Evolutionary conservation across 2,888 invertebrate genomes (phyloP).

Genomic region (Aethes cnicana): DNA sequence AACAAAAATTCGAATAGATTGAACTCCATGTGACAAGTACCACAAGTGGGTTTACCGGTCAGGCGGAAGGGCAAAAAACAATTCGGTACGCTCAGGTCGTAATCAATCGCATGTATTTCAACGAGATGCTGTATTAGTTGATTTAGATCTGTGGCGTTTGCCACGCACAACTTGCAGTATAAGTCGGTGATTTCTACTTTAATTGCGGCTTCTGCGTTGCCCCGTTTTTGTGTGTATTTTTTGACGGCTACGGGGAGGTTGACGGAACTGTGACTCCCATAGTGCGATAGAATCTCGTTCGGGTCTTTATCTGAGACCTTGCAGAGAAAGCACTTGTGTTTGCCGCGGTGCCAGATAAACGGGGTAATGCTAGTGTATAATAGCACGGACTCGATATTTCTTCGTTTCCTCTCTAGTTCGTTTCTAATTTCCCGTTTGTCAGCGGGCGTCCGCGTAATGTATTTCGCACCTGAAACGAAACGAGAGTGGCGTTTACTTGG

Average conservation of each 20-base stretch:
- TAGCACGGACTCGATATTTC: constrained; percentile 22
- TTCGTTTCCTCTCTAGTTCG: constrained; percentile 19
- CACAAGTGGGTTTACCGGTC: constrained; percentile 10
- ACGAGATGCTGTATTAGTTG: constrained; percentile 17
- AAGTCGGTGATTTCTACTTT: constrained; percentile 21
- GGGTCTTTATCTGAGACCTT: constrained; percentile 5
- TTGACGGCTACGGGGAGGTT: constrained; percentile 13
- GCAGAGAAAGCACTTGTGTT: constrained; percentile 19
- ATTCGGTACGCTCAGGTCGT: constrained; percentile 15
- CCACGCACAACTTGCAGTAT: constrained; percentile 20
- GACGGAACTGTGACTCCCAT: constrained; percentile 15
- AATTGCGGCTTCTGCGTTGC: constrained; percentile 21
- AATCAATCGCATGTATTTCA: constrained; percentile 13
- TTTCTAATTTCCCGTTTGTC: constrained; percentile 3
- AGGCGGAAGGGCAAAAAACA: constrained; percentile 30
- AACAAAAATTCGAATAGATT: constrained; percentile 22
- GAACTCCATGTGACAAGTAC: constrained; percentile 16
- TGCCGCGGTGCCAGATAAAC: constrained; percentile 26
- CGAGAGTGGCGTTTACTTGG: constrained; percentile 23
- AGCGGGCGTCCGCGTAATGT: constrained; percentile 2
- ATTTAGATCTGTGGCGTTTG: not conserved
- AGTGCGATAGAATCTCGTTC: constrained; percentile 9
- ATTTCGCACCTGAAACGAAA: constrained; percentile 25
- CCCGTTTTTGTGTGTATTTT: constrained; percentile 17
- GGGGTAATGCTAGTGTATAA: constrained; percentile 22